Evolutionary conservation across 2,113 vertebrate species (phyloP), one percentile per base, ranked within the genome.

Genomic region (Amphiprion percula): DNA sequence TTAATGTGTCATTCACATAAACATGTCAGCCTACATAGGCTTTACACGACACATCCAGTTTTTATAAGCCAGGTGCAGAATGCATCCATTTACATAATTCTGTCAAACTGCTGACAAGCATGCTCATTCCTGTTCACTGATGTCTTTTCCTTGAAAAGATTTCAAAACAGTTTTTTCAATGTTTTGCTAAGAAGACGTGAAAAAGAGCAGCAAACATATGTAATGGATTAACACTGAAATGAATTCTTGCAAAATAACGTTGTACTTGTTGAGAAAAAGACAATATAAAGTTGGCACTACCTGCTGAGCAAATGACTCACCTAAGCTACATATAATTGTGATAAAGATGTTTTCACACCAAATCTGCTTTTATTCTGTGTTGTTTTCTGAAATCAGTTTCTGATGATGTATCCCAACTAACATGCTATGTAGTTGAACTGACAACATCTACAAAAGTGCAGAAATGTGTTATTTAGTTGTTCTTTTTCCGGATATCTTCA

Each of bases 41-140:
- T 74, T 4, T 55, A 55, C 23, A 9, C 44, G 24, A 68, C 63
- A 63, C 28, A 41, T 24, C 44, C 50, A 19, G 71, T 75, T 59
- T 49, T 17, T 19, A 28, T 62, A 33, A 69, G 47, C 10, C 26
- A 9, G 21, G 60, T 59, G 16, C 44, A 62, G 23, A 55, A 47
- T 59, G 50, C 39, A 56, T 26, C 5, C 33, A 68, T 65, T 75
- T 58, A 44, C 66, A 69, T 81, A 65, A 62, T 60, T 67, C 24
- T 73, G 37, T 66, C 24, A 66, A 61, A 73, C 39, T 11, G 10
- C 55, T 61, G 54, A 73, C 62, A 73, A 67, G 62, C 46, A 19
- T 24, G 26, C 12, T 56, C 39, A 39, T 23, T 66, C 28, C 44
- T 63, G n/a, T 59, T 41, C 50, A 28, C 58, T 26, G 7, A 19